Percentiles rank a stretch among this genome's conserved stretches.
phyloP scores from a whole-genome alignment of 2,888 invertebrate species.

The Dione juno region DNA sequence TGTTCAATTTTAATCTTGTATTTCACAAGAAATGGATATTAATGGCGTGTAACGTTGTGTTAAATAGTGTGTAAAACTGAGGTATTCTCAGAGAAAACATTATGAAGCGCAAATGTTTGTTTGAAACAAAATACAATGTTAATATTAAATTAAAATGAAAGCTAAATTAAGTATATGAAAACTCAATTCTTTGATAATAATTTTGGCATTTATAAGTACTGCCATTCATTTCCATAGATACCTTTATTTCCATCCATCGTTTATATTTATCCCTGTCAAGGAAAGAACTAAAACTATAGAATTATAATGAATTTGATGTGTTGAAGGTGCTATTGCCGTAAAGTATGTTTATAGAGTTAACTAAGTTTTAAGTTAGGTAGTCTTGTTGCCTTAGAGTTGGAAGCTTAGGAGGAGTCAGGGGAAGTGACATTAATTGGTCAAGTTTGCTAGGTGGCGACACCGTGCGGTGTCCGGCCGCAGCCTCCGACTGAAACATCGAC shows the following conservation, averaged over 20 bases:
- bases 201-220: no score
- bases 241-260: neutral
- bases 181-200: no score
- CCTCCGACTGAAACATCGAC: conserved; percentile 55
- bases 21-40: conserved; percentile 38
- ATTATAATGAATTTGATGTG: neutral
- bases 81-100: conserved; percentile 34
- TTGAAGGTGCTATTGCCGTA: conserved; percentile 11
- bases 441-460: conserved; percentile 59
- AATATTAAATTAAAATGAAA: conserved; percentile 25
- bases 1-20: conserved; percentile 22
- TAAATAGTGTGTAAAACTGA: conserved; percentile 42
- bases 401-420: conserved; percentile 31
- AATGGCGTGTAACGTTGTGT: conserved; percentile 38
- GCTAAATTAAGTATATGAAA: conserved; percentile 2
- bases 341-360: conserved; percentile 15
- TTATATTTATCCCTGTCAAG: neutral
- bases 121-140: conserved; percentile 20
- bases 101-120: conserved; percentile 35
- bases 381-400: conserved; percentile 22
- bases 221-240: no score
- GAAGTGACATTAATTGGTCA: conserved; percentile 56
- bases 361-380: conserved; percentile 27
- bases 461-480: conserved; percentile 44
- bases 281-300: neutral